Conservation (phyloP, 2,797 vertebrate species). For the Bradypodion pumilum region DNA sequence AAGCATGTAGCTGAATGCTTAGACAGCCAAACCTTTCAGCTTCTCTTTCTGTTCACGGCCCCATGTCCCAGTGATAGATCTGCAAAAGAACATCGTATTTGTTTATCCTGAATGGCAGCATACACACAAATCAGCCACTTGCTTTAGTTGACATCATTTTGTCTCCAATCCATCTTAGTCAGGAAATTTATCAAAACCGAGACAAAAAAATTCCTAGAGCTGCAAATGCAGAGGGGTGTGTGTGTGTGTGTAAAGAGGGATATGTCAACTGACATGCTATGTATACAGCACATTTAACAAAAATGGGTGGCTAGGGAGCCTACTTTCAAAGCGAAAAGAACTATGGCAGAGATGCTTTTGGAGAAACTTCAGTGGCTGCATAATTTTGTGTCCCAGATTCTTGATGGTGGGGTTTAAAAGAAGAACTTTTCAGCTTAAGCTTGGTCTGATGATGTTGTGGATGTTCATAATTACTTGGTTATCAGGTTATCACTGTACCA, state of each 20-base stretch:
- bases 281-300: not conserved
- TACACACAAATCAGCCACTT: slow-evolving; percentile 75
- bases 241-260: not conserved
- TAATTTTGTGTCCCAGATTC: not conserved
- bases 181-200: slow-evolving; percentile 75
- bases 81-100: slow-evolving; percentile 83
- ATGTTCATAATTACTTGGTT: too few relatives aligned
- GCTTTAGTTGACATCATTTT: slow-evolving; percentile 63
- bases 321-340: not conserved
- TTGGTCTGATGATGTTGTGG: too few relatives aligned
- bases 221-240: too few relatives aligned
- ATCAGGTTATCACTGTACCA: too few relatives aligned
- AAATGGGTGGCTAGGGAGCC: not conserved
- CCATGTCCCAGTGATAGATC: slow-evolving; percentile 78
- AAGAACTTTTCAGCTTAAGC: too few relatives aligned
- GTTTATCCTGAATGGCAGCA: slow-evolving; percentile 76
- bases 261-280: not conserved
- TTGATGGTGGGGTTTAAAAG: not conserved
- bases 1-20: slow-evolving; percentile 37
- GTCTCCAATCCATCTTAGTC: slow-evolving; percentile 82
- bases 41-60: slow-evolving; percentile 59
- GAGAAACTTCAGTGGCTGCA: not conserved
- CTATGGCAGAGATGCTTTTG: too few relatives aligned
- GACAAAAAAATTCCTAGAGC: slow-evolving; percentile 49
- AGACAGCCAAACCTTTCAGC: rapidly evolving